Conservation (phyloP, 2,888 invertebrate genomes). For the Eumacrocentrus americanus region DNA sequence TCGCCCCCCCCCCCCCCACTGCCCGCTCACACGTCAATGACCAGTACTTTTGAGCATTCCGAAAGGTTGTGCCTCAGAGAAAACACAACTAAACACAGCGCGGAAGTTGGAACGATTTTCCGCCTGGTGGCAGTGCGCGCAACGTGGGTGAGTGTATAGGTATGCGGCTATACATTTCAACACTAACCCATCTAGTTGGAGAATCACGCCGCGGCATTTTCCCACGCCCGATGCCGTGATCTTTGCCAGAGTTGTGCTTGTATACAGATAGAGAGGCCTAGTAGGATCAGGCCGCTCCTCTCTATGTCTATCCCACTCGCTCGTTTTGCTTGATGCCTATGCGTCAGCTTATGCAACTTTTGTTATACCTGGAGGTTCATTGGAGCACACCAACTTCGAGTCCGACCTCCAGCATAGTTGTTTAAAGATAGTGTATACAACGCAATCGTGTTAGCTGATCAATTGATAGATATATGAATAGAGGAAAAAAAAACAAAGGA, state of each 20-base stretch:
- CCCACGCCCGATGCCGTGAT: constrained; percentile 59
- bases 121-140: neutral
- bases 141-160: neutral
- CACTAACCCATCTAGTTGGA: neutral
- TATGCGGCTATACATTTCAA: constrained; percentile 5
- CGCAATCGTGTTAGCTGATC: no score
- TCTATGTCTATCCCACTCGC: constrained; percentile 32
- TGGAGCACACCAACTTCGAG: neutral
- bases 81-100: neutral
- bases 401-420: no score
- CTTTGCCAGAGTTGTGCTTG: constrained; percentile 51
- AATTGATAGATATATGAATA: no score
- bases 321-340: neutral
- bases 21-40: no score
- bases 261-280: constrained; percentile 43
- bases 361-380: constrained; percentile 1
- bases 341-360: neutral
- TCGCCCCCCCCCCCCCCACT: no score
- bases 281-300: constrained; percentile 43
- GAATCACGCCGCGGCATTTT: constrained; percentile 44
- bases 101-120: neutral
- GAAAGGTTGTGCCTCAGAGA: neutral
- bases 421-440: no score
- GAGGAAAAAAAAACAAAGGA: no score
- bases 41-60: neutral